These are phyloP conservation scores for Apodemus sylvaticus DNA, from an alignment of 2,113 vertebrate species.

Conservation along the genomic window DNA sequence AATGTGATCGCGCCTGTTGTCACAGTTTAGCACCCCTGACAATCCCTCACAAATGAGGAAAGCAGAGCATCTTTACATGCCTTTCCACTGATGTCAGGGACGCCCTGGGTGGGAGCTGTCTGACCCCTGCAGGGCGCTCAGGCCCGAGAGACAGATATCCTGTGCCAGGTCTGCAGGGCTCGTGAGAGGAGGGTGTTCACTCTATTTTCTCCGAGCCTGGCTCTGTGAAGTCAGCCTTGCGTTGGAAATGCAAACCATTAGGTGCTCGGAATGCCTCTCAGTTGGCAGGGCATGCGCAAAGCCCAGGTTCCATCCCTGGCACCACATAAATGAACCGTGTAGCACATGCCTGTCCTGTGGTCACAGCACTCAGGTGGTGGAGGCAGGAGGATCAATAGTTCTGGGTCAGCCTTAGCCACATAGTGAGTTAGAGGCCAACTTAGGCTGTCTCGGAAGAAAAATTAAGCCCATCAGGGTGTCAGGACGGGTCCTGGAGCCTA, in stretches of 20 bases:
- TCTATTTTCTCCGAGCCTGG: constrained; percentile 34
- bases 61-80: constrained; percentile 85
- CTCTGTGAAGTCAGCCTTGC: neutral
- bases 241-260: neutral
- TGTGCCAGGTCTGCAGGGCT: neutral
- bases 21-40: constrained; percentile 84
- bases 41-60: constrained; percentile 87
- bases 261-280: neutral
- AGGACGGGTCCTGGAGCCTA: neutral
- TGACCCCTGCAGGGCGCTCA: constrained; percentile 62
- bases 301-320: neutral
- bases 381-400: too few species aligned
- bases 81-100: constrained; percentile 83
- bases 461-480: neutral
- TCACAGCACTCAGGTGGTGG: neutral
- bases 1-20: constrained; percentile 89
- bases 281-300: neutral
- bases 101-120: neutral
- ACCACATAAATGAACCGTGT: neutral
- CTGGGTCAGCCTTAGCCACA: neutral
- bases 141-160: neutral
- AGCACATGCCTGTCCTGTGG: too few species aligned
- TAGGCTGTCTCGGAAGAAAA: neutral
- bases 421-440: neutral
- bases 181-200: neutral